Evolutionary conservation across 1,140 invertebrate genomes (phyloP).

Genomic region (Tyrophagus putrescentiae): DNA sequence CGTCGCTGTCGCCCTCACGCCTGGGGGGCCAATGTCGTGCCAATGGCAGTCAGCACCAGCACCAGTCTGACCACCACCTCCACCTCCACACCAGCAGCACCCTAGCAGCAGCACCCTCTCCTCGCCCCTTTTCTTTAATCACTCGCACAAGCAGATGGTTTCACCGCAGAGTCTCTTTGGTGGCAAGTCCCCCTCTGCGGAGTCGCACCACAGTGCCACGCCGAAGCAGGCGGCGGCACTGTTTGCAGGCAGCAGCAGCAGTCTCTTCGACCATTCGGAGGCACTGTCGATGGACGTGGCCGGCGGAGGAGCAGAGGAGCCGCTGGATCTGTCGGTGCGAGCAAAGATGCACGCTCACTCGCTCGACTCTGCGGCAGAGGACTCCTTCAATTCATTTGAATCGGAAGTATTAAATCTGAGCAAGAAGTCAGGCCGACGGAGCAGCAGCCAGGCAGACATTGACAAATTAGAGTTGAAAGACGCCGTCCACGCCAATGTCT

Average conservation of each 20-base stretch:
- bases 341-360: conserved; percentile 18
- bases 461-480: not conserved
- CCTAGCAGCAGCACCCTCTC: conserved; percentile 1
- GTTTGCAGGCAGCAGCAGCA: not conserved
- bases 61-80: too few relatives aligned
- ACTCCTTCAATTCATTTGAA: conserved; percentile 20
- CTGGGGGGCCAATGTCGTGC: too few relatives aligned
- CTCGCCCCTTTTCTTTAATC: conserved; percentile 2
- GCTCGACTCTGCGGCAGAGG: not conserved
- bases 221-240: not conserved
- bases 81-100: too few relatives aligned
- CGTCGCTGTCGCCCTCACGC: conserved; percentile 11
- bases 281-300: not conserved
- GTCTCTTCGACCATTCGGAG: not conserved
- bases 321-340: conserved; percentile 29
- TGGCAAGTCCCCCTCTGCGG: too few relatives aligned
- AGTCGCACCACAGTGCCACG: too few relatives aligned
- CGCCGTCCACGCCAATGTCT: conserved; percentile 6
- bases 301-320: conserved; percentile 25
- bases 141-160: not conserved
- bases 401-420: conserved; percentile 47
- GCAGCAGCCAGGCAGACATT: not conserved
- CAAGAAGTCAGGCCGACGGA: conserved; percentile 47
- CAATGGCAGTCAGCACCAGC: not conserved
- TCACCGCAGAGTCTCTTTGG: conserved; percentile 3